Base-by-base conservation (phyloP, 1,140 invertebrate genomes). In the Zaprionus capensis region DNA sequence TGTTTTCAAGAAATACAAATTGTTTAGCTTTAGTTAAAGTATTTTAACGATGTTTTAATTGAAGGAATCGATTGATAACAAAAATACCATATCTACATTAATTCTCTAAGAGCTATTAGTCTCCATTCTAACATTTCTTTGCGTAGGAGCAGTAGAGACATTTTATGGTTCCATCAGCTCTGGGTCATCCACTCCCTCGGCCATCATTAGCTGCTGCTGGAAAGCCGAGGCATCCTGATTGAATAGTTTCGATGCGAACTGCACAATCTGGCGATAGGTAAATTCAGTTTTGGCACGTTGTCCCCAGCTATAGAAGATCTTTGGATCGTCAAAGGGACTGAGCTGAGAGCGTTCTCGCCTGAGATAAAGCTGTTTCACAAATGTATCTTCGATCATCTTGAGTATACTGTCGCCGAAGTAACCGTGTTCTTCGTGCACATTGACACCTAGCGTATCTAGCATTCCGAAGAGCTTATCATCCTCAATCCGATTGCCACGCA, bases 281-380 rank as follows among this genome's bases (percentile, higher is more conserved):
- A 84, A 63, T 51, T 84, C 84, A 1, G n/a, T 53, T n/a, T 81
- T 90, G 4, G 84, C 81, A 0, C 84, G 85, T 36, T 20, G 14
- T 4, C 84, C 84, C 84, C 84, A 88, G 17, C 56, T 66, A 11
- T 76, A 75, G 46, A 36, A 76, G 4, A 14, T 53, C 31, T 85
- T 90, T 28, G 70, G 24, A 22, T 90, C 85, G 1, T 81, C 76
- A 34, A 72, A 84, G 31, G 81, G 58, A 56, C 41, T 85, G 0
- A 81, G 36, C 9, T 84, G 71, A 4, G 81, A 71, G 6, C 85
- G 85, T 26, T 91, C 80, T 5, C 85, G 72, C 34, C 85, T 91
- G 0, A 92, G 76, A 67, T 92, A 92, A 6, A 82, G 67, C 34
- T 92, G 91, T 24, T 80, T 91, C 0, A 92, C 88, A 28, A 91